Evolutionary conservation across 2,888 invertebrate species (phyloP), one percentile per base, ranked within the genome.

Genomic region (Diplolepis rosae): DNA sequence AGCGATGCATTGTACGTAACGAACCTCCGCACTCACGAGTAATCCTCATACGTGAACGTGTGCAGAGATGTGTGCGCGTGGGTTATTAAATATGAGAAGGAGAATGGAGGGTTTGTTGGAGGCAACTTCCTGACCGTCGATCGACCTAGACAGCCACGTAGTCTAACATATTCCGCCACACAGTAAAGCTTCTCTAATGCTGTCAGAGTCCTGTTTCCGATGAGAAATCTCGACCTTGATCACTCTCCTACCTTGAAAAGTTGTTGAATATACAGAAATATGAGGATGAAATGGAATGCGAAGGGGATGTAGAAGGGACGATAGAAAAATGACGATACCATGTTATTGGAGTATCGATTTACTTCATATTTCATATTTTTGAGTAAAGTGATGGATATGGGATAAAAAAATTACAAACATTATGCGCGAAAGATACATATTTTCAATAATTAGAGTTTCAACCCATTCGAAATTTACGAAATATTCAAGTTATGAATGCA

Each of bases 1-100:
- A 84, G 79, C 76, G 79, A 74, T 76, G 83, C 84, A 84, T 84
- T 84, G 84, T 84, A 82, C 82, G 80, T 83, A 84, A 84, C 80
- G 81, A 84, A 83, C 83, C 84, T 80, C 79, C 79, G 80, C 66
- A 66, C 66, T 70, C 48, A 54, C 66, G 54, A 24, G 52, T 79
- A 82, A 82, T 80, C 79, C 79, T 78, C 77, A 78, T 81, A 81
- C 82, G 80, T 82, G 76, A 79, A 81, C 42, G 18, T 15, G 61
- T 61, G 13, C 18, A n/a, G 2, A 71, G 68, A 66, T 68, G 67
- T 68, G 66, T 66, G 72, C 71, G 77, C 76, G 79, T 80, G 80
- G 75, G 82, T 52, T 68, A 70, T 70, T 70, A 70, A 70, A 70
- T 70, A 70, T 70, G 66, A 54, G 66, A 54, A 35, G 70, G 56